Conservation (phyloP, 2,113 vertebrate species). For the Okapia johnstoni region DNA sequence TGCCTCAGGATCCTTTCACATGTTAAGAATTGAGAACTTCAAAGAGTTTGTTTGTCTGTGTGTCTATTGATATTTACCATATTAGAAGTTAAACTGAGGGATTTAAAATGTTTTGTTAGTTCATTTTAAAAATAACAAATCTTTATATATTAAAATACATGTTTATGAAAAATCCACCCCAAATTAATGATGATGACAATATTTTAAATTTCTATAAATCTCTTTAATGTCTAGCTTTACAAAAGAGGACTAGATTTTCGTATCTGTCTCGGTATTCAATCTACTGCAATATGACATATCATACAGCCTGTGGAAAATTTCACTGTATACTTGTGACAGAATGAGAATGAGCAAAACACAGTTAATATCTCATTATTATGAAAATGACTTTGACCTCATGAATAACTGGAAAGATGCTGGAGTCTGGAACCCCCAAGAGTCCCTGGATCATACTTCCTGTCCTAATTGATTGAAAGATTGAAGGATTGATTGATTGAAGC, state of each 20-base stretch:
- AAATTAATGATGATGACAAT: neutral
- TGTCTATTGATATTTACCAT: neutral
- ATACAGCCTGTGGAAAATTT: neutral
- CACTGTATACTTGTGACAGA: neutral
- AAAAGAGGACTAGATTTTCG: neutral
- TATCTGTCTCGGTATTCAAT: neutral
- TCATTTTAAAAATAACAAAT: neutral
- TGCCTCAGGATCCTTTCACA: neutral
- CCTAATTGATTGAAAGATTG: neutral
- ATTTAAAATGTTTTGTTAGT: neutral
- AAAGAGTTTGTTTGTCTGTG: neutral
- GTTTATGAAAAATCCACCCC: neutral
- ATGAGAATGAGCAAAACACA: neutral
- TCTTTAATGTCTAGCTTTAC: neutral
- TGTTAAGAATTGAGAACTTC: neutral
- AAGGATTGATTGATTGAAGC: neutral
- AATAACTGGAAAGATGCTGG: neutral
- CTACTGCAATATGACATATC: neutral
- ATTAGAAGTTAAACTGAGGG: neutral
- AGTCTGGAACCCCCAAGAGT: neutral
- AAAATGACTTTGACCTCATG: neutral
- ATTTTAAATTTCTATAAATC: neutral
- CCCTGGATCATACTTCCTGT: neutral
- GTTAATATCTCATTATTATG: neutral
- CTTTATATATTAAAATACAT: neutral